Conservation (phyloP, 2,888 invertebrate genomes). For the Ichneumoninae sp. region DNA sequence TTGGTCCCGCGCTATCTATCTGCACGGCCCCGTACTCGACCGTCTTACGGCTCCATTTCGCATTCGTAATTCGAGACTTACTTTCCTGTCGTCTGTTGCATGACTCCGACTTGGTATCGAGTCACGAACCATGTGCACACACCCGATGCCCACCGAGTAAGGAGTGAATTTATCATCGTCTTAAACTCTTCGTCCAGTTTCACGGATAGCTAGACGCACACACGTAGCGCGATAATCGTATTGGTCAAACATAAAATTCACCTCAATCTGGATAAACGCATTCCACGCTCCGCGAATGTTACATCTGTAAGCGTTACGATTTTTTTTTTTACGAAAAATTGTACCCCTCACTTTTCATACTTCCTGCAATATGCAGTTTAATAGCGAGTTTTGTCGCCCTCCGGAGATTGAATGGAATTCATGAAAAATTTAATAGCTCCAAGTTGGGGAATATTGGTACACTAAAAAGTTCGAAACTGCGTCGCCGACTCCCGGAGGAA, state of each 20-base stretch:
- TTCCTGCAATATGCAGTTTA: not conserved
- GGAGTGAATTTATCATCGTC: slow-evolving; percentile 14
- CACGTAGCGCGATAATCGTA: not conserved
- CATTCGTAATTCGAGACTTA: slow-evolving; percentile 55
- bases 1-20: slow-evolving; percentile 26
- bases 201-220: not conserved
- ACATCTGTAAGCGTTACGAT: not conserved
- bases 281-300: not conserved
- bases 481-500: not conserved
- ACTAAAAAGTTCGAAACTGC: not conserved
- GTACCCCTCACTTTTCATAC: not conserved
- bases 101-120: slow-evolving; percentile 33
- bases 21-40: slow-evolving; percentile 32
- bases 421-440: not conserved
- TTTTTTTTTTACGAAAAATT: not conserved
- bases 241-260: not conserved
- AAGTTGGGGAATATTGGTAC: not conserved
- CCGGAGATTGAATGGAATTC: not conserved
- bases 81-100: slow-evolving; percentile 51
- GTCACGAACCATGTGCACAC: slow-evolving; percentile 41
- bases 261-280: not conserved
- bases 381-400: not conserved
- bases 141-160: slow-evolving; percentile 11
- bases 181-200: slow-evolving; percentile 19
- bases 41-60: slow-evolving; percentile 52